These are phyloP conservation scores for Chrysocyon brachyurus DNA, from an alignment of 2,797 vertebrate species.

Conservation along the genomic window DNA sequence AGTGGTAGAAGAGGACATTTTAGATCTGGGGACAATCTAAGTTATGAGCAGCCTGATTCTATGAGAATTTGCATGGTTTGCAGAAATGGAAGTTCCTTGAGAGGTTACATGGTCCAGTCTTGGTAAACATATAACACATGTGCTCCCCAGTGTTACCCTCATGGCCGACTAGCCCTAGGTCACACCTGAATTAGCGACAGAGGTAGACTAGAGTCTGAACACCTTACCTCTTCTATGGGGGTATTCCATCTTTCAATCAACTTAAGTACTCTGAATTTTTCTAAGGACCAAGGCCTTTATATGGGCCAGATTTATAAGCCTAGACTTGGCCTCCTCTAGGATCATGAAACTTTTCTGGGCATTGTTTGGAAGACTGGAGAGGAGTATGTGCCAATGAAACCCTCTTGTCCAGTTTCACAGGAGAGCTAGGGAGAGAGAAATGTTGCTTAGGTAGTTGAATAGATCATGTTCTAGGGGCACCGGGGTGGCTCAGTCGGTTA, in stretches of 20 bases:
- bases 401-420: background rate
- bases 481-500: background rate
- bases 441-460: background rate
- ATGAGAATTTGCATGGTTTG: background rate
- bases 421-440: background rate
- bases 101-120: background rate
- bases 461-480: background rate
- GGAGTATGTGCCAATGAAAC: background rate
- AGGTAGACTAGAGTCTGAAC: background rate
- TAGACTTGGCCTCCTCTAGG: background rate
- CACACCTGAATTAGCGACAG: background rate
- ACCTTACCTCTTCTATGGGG: background rate
- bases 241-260: background rate
- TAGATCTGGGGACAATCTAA: background rate
- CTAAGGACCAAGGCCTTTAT: background rate
- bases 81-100: slow-evolving; percentile 14
- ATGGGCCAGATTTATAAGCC: background rate
- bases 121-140: background rate
- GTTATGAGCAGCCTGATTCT: background rate
- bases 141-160: background rate
- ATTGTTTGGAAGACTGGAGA: background rate
- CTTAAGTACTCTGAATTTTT: background rate
- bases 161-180: background rate
- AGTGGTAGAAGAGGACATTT: background rate
- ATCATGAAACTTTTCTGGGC: background rate